Percentiles rank a stretch among this genome's conserved stretches.
Conservation (phyloP, 2,888 invertebrate genomes). For the Phasia obesa region DNA sequence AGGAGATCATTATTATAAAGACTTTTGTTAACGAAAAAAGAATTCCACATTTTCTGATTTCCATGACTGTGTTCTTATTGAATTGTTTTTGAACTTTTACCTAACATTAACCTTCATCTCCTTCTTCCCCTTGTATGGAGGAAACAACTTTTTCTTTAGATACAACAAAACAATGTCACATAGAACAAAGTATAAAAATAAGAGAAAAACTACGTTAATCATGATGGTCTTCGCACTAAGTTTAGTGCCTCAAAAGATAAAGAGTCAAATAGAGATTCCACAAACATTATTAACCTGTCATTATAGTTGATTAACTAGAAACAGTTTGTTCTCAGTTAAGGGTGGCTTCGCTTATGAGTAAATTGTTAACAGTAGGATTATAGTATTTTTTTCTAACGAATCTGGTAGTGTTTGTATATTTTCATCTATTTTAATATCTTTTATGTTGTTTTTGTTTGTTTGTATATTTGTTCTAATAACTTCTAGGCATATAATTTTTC, state of each 20-base stretch:
- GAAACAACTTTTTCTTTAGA: not conserved
- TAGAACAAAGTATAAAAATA: not conserved
- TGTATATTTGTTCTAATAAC: constrained; percentile 74
- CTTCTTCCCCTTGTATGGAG: not conserved
- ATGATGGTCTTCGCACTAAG: constrained; percentile 4
- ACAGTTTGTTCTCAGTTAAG: constrained; percentile 19
- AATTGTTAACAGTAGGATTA: not conserved
- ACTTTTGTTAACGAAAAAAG: not conserved
- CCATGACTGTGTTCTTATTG: not conserved
- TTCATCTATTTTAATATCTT: not conserved
- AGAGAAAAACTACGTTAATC: constrained; percentile 19
- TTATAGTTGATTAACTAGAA: constrained; percentile 50
- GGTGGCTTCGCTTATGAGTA: constrained; percentile 1
- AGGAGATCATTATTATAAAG: not conserved
- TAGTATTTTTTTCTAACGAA: too few relatives aligned
- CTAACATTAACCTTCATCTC: constrained; percentile 6
- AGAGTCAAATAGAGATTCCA: constrained; percentile 4
- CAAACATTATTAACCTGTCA: constrained; percentile 68
- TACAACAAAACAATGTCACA: constrained; percentile 15
- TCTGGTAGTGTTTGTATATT: not conserved
- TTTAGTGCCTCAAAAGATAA: constrained; percentile 4
- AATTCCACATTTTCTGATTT: not conserved
- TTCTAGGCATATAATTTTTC: constrained; percentile 77
- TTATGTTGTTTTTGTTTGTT: constrained; percentile 43
- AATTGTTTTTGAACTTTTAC: constrained; percentile 6